Percentiles rank a stretch among this genome's conserved stretches.
These are phyloP conservation scores for Mythimna ferrago DNA, from an alignment of 2,888 invertebrate genomes.

Conservation along the genomic window DNA sequence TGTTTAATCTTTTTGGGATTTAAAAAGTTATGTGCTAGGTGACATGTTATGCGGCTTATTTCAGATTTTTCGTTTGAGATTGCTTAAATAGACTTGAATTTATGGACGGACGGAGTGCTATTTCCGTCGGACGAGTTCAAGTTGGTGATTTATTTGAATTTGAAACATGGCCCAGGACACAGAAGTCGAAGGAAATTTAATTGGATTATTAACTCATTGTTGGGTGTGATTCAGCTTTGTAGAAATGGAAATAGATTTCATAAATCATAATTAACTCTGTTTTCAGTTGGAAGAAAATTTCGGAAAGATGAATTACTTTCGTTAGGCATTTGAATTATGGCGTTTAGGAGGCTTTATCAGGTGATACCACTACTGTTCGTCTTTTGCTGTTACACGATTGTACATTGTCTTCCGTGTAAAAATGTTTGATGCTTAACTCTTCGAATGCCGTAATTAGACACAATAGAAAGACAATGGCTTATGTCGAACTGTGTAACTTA, in stretches of 20 bases:
- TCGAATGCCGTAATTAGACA: too few relatives aligned
- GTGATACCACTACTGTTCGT: constrained; percentile 17
- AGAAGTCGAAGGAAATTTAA: constrained; percentile 87
- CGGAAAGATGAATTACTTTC: constrained; percentile 66
- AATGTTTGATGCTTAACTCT: too few relatives aligned
- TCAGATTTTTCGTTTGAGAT: constrained; percentile 88
- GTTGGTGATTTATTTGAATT: constrained; percentile 88
- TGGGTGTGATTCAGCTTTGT: constrained; percentile 77
- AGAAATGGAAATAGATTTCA: constrained; percentile 75
- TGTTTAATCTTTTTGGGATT: constrained; percentile 70
- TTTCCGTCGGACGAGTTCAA: constrained; percentile 88
- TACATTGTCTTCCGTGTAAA: not conserved
- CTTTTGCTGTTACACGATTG: not conserved
- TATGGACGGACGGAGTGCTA: constrained; percentile 88
- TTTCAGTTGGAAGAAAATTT: constrained; percentile 68
- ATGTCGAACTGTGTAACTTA: too few relatives aligned
- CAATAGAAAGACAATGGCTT: too few relatives aligned
- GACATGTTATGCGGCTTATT: constrained; percentile 84
- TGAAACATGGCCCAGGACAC: constrained; percentile 87
- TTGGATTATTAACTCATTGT: constrained; percentile 88
- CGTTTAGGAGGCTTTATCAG: constrained; percentile 28
- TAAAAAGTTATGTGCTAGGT: constrained; percentile 75
- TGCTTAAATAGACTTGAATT: constrained; percentile 89
- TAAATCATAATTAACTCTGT: constrained; percentile 77
- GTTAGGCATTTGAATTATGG: constrained; percentile 51